Conservation (phyloP, 2,797 vertebrate species). For the Notoglanidium macrostoma region DNA sequence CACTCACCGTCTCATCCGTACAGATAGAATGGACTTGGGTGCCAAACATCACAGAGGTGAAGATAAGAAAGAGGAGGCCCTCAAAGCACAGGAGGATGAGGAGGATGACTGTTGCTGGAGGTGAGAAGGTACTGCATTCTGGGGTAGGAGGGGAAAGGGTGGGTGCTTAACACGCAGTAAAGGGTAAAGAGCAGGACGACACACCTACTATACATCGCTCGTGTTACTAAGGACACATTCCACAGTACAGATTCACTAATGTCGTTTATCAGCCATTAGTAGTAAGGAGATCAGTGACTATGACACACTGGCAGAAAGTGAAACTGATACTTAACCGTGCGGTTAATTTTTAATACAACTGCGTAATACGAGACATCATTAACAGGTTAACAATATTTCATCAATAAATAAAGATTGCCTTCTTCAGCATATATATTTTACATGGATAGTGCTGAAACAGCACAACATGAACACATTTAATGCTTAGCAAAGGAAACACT, state of each 20-base stretch:
- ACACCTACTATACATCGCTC: neutral
- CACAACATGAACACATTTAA: neutral
- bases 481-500: neutral
- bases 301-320: neutral
- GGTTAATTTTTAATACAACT: neutral
- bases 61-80: conserved; percentile 97
- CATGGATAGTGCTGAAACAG: neutral
- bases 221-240: neutral
- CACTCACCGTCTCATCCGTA: conserved; percentile 96
- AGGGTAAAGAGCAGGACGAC: conserved; percentile 24
- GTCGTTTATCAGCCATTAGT: neutral
- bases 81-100: conserved; percentile 98
- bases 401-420: neutral
- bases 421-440: neutral
- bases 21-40: conserved; percentile 99
- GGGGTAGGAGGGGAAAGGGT: conserved; percentile 61
- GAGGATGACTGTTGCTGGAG: conserved; percentile 95
- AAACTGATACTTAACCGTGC: neutral
- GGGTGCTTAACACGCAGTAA: conserved; percentile 42
- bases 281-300: neutral
- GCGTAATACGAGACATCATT: neutral
- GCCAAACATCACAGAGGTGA: conserved; percentile 99
- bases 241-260: neutral
- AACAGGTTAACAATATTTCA: neutral
- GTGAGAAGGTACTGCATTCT: conserved; percentile 99